Base-by-base conservation (phyloP, 1,140 invertebrate genomes). In the Papilio polyxenes region DNA sequence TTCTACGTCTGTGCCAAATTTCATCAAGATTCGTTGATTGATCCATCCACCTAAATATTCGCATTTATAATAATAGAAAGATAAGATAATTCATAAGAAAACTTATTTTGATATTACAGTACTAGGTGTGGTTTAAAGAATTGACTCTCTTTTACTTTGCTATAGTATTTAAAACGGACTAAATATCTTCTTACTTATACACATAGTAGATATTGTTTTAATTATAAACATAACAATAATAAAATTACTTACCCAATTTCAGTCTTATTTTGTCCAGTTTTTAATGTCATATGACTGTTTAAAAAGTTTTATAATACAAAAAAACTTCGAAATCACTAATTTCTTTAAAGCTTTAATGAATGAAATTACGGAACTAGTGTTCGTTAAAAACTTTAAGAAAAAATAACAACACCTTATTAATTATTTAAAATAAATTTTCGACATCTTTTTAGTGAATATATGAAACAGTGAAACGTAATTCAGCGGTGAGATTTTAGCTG, bases 321-420 rank as follows among this genome's bases (percentile, higher is more conserved):
- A n/a, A n/a, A n/a, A 65, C 10, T 65, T 65, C 23, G 11, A 72
- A 72, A 40, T 72, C 65, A 72, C 65, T 13, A 8, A 11, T 69
- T 37, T 31, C 10, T 69, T 72, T 37, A 9, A 72, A 72, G 31
- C 13, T 72, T 65, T 65, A 65, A 65, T 65, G 0, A 65, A 65
- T 65, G 0, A 65, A 65, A 65, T 65, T 9, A 31, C 23, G 23
- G 23, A 65, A 31, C 9, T n/a, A 15, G 23, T 1, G 37, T 72
- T 37, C 69, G 20, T 75, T 75, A 11, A 75, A 75, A 75, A 75
- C 44, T 75, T 13, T 75, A 23, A 20, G 44, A 17, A 40, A 37
- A 37, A 15, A 7, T 11, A 37, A 72, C 65, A 37, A 72, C 65
- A 72, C 11, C 65, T 37, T 72, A 65, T 4, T 72, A 15, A 40